Percentiles rank a stretch among this genome's conserved stretches.
phyloP scores from a whole-genome alignment of 2,888 invertebrate genomes.

The Aphelenchoides bicaudatus region DNA sequence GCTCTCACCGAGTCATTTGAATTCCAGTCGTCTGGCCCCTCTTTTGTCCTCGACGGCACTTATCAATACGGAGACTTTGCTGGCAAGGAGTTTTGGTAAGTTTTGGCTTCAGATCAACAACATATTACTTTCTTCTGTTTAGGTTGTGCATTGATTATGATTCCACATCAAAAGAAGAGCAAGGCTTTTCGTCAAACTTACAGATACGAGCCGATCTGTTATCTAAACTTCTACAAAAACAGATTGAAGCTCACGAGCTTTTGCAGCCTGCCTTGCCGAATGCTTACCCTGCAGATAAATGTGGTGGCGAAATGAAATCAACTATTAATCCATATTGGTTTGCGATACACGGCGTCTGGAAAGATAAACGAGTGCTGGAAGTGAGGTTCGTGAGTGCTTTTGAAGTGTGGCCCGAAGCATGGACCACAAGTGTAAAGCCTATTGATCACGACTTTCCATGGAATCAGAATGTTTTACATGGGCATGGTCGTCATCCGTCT shows the following conservation, averaged over 20 bases:
- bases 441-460: conserved; percentile 11
- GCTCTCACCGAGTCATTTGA: conserved; percentile 8
- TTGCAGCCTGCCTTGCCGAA: not conserved
- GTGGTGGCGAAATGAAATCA: conserved; percentile 6
- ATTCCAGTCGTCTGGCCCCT: not conserved
- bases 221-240: conserved; percentile 2
- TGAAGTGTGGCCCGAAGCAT: conserved; percentile 6
- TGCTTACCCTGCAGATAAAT: not conserved
- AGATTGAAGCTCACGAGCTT: not conserved
- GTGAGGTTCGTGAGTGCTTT: conserved; percentile 7
- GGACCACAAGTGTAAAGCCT: not conserved
- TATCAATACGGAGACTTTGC: conserved; percentile 2
- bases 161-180: not conserved
- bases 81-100: conserved; percentile 7
- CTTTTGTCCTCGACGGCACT: not conserved
- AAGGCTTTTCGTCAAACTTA: not conserved
- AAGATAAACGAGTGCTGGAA: conserved; percentile 8
- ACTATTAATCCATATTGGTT: not conserved
- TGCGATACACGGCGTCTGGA: conserved; percentile 5
- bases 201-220: not conserved
- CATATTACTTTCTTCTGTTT: not conserved
- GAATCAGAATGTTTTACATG: not conserved
- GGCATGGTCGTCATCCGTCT: not conserved
- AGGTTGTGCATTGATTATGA: conserved; percentile 8
- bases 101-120: not conserved